phyloP scores from a whole-genome alignment of 2,888 invertebrate species.

The Mimumesa dahlbomi region DNA sequence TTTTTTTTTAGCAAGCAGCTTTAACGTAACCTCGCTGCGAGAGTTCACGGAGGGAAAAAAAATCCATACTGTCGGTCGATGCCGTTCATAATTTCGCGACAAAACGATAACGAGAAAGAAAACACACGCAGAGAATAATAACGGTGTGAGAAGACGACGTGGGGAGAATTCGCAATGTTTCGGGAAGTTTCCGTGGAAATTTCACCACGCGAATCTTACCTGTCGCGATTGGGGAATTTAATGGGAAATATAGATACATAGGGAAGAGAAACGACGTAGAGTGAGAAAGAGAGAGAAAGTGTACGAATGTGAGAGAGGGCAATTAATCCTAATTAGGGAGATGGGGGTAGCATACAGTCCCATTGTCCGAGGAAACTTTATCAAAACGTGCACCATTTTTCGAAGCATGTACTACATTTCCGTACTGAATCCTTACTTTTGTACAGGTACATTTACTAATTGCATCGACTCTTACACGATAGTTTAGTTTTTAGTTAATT shows the following conservation, averaged over 20 bases:
- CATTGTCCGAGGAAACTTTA: background rate
- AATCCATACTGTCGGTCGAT: background rate
- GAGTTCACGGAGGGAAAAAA: too few species aligned
- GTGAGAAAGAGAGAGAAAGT: slow-evolving; percentile 3
- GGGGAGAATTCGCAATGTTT: too few species aligned
- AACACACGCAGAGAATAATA: too few species aligned
- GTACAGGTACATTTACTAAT: slow-evolving; percentile 23
- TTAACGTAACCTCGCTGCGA: too few species aligned
- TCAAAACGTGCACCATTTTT: slow-evolving; percentile 7
- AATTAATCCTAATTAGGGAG: slow-evolving; percentile 12
- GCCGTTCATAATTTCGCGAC: too few species aligned
- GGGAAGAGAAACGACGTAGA: background rate
- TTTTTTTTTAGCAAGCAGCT: too few species aligned
- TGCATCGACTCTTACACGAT: slow-evolving; percentile 20
- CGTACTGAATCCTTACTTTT: slow-evolving; percentile 14
- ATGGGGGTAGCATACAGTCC: background rate
- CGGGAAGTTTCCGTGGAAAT: too few species aligned
- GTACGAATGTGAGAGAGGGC: slow-evolving; percentile 17
- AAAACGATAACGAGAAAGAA: too few species aligned
- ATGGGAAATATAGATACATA: background rate
- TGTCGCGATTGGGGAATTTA: too few species aligned
- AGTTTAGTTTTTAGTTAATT: slow-evolving; percentile 41
- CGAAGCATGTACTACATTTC: slow-evolving; percentile 12
- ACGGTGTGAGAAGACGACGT: background rate
- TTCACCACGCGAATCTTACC: too few species aligned